These are phyloP conservation scores for Chamaetylas fuelleborni DNA, from an alignment of 2,113 vertebrate species.

Conservation along the genomic window DNA sequence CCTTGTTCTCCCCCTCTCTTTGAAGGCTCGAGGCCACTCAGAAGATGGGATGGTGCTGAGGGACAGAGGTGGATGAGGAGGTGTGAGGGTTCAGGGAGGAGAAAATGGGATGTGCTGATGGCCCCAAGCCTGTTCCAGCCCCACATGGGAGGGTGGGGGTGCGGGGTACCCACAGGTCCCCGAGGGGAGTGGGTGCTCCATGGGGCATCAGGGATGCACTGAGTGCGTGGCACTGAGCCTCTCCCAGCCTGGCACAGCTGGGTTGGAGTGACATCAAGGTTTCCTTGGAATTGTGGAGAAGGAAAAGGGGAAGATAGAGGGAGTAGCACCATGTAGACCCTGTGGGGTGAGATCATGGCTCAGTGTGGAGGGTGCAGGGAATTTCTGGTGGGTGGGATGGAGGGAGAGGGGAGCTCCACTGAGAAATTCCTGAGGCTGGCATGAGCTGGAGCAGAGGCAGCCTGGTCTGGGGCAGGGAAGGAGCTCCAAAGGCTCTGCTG, in stretches of 20 bases:
- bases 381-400: neutral
- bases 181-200: rapidly evolving
- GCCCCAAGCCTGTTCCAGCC: rapidly evolving
- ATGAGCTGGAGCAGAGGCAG: neutral
- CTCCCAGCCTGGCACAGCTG: neutral
- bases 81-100: rapidly evolving
- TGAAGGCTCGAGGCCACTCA: neutral
- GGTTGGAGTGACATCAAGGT: neutral
- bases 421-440: neutral
- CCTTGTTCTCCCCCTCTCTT: neutral
- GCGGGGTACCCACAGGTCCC: rapidly evolving
- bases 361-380: neutral
- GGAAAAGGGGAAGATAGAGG: neutral
- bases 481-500: neutral
- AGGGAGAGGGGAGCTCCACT: neutral
- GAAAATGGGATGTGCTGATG: neutral
- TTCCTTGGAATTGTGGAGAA: neutral
- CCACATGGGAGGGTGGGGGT: rapidly evolving
- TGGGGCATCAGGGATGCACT: neutral
- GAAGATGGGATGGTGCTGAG: neutral
- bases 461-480: neutral
- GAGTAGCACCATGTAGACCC: rapidly evolving
- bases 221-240: rapidly evolving
- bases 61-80: neutral
- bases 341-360: rapidly evolving